Evolutionary conservation across 1,140 invertebrate genomes (phyloP), one percentile per base, ranked within the genome.

Genomic region (Drosophila mojavensis): DNA sequence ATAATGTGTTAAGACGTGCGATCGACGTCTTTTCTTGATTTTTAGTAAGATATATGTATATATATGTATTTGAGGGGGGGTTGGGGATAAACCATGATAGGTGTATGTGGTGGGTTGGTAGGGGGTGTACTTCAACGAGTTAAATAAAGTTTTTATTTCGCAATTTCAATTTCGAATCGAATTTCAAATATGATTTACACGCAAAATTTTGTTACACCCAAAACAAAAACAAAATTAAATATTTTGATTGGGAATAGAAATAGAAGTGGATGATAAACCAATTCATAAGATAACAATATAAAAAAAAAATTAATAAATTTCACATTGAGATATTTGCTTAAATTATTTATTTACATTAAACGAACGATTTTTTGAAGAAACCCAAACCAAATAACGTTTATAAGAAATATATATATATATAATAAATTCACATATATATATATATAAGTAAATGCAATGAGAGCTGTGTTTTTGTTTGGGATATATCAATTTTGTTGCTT

Each of bases 151-250:
- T 53, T 30, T 33, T 30, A 11, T 53, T 67, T 10, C 53, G 75
- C 50, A 33, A 61, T 39, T 56, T 47, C 30, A 62, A 43, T 47
- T 28, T 30, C 15, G 58, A 43, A 39, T 41, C 41, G n/a, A 68
- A 66, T 56, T 36, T 51, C 30, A 30, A 78, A 76, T 77, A 69
- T 73, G 36, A 39, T 39, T 39, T 39, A 39, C 62, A 80, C 79
- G 77, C 79, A 80, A 82, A 89, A 89, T 81, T 88, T 89, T 70
- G 85, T 89, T 89, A 89, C 84, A 89, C 84, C 84, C 84, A 89
- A 84, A 90, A 89, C 71, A 72, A 72, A 55, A 81, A 54, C 41
- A 43, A 36, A 26, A 30, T 36, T 51, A 43, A 66, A 74, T 20
- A 69, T 48, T 56, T 62, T 9, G n/a, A 11, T 17, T 47, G 43